Evolutionary conservation across 1,140 invertebrate species (phyloP).

Genomic region (Drosophila melanica): DNA sequence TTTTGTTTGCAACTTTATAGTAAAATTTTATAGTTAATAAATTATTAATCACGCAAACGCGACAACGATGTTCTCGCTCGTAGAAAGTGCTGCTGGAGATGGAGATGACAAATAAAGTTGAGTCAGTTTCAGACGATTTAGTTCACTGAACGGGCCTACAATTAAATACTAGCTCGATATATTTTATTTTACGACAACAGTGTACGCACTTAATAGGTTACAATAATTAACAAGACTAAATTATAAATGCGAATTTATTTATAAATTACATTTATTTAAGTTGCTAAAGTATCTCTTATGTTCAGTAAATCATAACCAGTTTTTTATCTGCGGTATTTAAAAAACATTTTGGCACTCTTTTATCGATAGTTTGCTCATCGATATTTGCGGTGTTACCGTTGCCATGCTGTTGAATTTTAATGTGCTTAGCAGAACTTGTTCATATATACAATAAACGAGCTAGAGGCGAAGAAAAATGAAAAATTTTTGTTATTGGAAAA

Average conservation of each 20-base stretch:
- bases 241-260: too few relatives aligned
- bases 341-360: background rate
- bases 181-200: background rate
- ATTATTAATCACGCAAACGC: conserved; percentile 67
- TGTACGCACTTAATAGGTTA: too few relatives aligned
- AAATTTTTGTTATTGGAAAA: conserved; percentile 66
- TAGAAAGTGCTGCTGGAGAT: conserved; percentile 35
- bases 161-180: conserved; percentile 3
- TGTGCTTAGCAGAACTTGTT: conserved; percentile 10
- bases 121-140: background rate
- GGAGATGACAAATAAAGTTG: conserved; percentile 21
- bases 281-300: too few relatives aligned
- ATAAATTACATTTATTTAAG: too few relatives aligned
- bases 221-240: too few relatives aligned
- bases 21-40: conserved; percentile 65
- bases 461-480: conserved; percentile 49
- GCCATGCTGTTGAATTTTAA: conserved; percentile 7
- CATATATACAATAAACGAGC: conserved; percentile 21
- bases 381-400: background rate
- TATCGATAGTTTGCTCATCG: conserved; percentile 13
- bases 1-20: conserved; percentile 49
- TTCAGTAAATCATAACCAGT: background rate
- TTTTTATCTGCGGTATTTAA: background rate
- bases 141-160: conserved; percentile 3
- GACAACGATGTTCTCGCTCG: conserved; percentile 49